Percentiles rank a stretch among this genome's conserved stretches.
Conservation (phyloP, 2,888 invertebrate genomes). For the Torymus texanus region DNA sequence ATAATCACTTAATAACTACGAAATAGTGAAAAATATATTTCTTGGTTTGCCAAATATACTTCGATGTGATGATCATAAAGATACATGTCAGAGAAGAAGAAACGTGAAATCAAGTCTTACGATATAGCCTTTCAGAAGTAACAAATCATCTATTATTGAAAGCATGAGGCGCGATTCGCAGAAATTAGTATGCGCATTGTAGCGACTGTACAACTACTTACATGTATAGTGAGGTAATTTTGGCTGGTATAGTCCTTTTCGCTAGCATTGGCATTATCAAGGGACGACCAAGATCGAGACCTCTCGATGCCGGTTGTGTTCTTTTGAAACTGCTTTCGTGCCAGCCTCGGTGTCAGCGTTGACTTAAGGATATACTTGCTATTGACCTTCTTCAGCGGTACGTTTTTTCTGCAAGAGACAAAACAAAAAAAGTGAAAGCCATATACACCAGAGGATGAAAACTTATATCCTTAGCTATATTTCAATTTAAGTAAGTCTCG, state of each 20-base stretch:
- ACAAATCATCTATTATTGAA: no score
- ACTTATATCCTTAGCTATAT: no score
- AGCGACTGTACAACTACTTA: constrained; percentile 71
- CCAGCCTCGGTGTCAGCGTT: constrained; percentile 86
- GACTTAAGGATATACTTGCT: constrained; percentile 90
- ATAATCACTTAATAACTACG: no score
- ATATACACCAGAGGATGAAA: not conserved
- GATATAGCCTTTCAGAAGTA: no score
- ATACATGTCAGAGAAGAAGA: no score
- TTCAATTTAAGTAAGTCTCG: no score
- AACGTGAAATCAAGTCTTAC: no score
- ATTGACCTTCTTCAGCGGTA: constrained; percentile 84
- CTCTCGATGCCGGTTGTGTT: constrained; percentile 80
- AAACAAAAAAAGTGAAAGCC: not conserved
- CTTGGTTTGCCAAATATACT: no score
- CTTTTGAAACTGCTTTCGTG: constrained; percentile 83
- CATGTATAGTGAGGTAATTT: constrained; percentile 86
- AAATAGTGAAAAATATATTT: no score
- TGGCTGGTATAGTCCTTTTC: constrained; percentile 80
- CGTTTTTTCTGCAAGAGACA: constrained; percentile 78
- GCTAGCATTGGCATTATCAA: constrained; percentile 78
- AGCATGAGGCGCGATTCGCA: no score
- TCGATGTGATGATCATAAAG: no score
- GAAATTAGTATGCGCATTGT: no score
- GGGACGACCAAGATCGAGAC: constrained; percentile 84